Conservation (phyloP, 2,113 vertebrate species). For the Pavo muticus region DNA sequence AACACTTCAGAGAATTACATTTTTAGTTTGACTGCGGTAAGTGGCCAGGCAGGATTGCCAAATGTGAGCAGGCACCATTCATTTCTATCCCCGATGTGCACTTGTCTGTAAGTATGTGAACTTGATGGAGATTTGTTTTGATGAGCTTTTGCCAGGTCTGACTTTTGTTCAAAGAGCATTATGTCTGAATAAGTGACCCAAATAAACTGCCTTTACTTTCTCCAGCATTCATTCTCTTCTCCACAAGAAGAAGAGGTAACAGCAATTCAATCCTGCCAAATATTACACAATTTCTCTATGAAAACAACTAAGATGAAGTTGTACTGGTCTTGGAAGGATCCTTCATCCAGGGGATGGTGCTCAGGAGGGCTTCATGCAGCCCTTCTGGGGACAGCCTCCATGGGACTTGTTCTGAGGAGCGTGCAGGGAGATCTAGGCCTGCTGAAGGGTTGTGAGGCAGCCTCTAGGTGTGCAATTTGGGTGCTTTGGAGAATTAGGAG, state of each 20-base stretch:
- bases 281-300: background rate
- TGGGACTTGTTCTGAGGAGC: background rate
- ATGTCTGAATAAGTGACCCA: background rate
- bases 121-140: background rate
- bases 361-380: background rate
- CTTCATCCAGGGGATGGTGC: background rate
- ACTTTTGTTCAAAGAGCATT: background rate
- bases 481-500: background rate
- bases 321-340: background rate
- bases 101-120: background rate
- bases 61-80: background rate
- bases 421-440: background rate
- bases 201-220: background rate
- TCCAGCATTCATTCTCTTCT: background rate
- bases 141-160: slow-evolving; percentile 2
- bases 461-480: background rate
- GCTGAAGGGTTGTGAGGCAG: background rate
- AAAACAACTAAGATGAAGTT: background rate
- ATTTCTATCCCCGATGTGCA: background rate
- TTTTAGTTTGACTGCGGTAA: background rate
- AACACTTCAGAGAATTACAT: background rate
- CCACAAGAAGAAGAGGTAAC: background rate
- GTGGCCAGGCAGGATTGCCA: background rate
- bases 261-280: background rate
- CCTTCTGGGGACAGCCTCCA: background rate